Base-by-base conservation (phyloP, 1,140 invertebrate genomes). In the Theocolax elegans region DNA sequence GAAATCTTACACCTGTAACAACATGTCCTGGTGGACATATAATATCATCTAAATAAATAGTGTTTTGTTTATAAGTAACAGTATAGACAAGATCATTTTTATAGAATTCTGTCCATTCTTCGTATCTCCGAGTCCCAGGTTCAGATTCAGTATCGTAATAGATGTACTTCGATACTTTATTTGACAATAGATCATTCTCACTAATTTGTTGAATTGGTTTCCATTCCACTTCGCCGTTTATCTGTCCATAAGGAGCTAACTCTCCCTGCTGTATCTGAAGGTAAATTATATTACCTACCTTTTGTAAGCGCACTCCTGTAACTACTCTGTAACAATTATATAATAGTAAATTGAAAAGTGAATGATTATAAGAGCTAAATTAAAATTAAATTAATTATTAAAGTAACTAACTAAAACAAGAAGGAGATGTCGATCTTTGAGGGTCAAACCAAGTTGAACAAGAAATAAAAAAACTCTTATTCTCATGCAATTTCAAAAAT, bases 201-300 rank as follows among this genome's bases (percentile, higher is more conserved):
- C 8, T 4, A 12, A 44, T 44, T 3, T 7, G 12, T 10, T 44
- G 3, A 3, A 95, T 17, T 3, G 8, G 3, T 17, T 44, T 44
- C 42, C 42, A 44, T 17, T 44, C 42, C 10, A 15, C 7, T 17
- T 44, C 15, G n/a, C 15, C 42, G 15, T 10, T 44, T 44, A 44
- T 44, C 8, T 3, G 8, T 10, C 8, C 42, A 3, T 15, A 12
- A 15, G 12, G 12, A 15, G 7, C 42, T 17, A 44, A 44, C n/a
- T 44, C n/a, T 15, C 42, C 42, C n/a, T 44, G 42, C n/a, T 44
- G 42, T 10, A 51, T 12, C 23, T 51, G 23, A 51, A 23, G 4
- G 15, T 51, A 23, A 51, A 44, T 12, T 15, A 44, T 15, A 44
- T 44, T 10, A 15, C 15, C 15, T 12, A 4, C 12, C 15, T 44